Evolutionary conservation across 2,888 invertebrate species (phyloP), one percentile per base, ranked within the genome.

Genomic region (Drosophila paranaensis): DNA sequence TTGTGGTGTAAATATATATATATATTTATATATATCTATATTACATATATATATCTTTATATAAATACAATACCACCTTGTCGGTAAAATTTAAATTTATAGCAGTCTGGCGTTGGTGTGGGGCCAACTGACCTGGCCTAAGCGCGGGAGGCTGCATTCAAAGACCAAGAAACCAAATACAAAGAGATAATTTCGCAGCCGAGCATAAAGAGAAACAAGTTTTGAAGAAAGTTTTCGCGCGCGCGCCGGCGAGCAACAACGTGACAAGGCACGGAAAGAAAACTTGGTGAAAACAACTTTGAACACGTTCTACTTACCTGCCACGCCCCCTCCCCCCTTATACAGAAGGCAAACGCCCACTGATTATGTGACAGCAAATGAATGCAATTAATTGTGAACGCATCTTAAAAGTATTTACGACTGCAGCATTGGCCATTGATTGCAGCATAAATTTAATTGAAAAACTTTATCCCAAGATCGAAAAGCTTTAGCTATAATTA

Each of bases 331-430:
- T 2, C 20, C 27, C 3, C 20, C 20, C 54, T 2, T 25, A n/a
- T 25, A 33, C 6, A 33, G 3, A 0, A 33, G 30, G 27, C 30
- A 20, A 20, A 16, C 50, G 33, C 69, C 70, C 60, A 25, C 63
- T 71, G 69, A 79, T 79, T 81, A 76, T 70, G 60, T 45, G 30
- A 63, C 3, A 42, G 62, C 39, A 72, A 69, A 63, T 72, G 78
- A 81, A 79, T 72, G 76, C 84, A 82, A 82, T 82, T 82, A 82
- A 82, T 82, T 82, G 82, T 84, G 71, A 77, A 84, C 62, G 79
- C 79, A 83, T 69, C 61, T 58, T 56, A 30, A 56, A 78, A 75
- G 72, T 60, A 80, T 75, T 77, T 80, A 37, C 61, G 53, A 64
- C 79, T 71, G 6, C 37, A 50, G 46, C 43, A 50, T 50, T 48